Conservation (phyloP, 2,797 vertebrate species). For the Thunnus albacares region DNA sequence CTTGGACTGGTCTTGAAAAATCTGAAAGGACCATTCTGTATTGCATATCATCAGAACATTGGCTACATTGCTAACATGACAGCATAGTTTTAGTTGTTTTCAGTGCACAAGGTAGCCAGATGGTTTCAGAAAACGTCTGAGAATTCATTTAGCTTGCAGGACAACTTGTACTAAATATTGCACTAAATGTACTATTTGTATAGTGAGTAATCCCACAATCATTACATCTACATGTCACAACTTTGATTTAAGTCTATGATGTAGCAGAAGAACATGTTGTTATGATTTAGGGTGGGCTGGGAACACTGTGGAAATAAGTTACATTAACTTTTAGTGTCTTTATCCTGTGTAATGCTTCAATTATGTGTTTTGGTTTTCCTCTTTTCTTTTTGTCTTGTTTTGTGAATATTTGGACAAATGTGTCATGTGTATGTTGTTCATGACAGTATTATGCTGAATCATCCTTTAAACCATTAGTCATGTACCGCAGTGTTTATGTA, state of each 20-base stretch:
- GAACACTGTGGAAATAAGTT: too few species aligned
- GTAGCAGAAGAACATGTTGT: background rate
- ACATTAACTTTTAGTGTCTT: background rate
- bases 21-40: background rate
- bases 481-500: too few species aligned
- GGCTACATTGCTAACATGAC: background rate
- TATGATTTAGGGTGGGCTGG: too few species aligned
- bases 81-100: background rate
- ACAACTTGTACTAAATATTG: background rate
- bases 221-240: background rate
- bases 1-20: background rate
- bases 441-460: background rate
- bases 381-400: background rate
- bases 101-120: background rate
- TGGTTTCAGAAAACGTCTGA: slow-evolving; percentile 1
- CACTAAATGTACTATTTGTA: background rate
- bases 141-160: background rate
- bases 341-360: background rate
- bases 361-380: background rate
- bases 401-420: background rate
- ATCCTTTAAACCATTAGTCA: background rate
- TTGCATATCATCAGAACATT: background rate
- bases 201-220: background rate
- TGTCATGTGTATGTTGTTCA: too few species aligned
- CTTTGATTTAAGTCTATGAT: background rate